Base-by-base conservation (phyloP, 92 coral and sea anemone species). In the Epizoanthus fatuus region DNA sequence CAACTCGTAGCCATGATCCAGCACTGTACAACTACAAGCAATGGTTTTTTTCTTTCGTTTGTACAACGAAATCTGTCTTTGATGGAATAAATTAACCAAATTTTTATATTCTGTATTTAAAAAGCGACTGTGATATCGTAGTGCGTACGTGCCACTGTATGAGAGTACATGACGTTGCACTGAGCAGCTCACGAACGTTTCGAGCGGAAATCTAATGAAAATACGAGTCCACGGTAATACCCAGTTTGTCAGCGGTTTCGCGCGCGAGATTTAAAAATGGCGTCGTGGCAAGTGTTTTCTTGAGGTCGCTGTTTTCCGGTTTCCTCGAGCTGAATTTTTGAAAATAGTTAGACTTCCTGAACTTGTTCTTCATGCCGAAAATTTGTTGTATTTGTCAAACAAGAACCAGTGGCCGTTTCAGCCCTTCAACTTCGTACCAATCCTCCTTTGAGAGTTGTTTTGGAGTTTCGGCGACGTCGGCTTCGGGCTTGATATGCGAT, bases 131-230 rank as follows among this genome's bases (percentile, higher is more conserved):
- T 49, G 53, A 49, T 49, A 49, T 10, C 53, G 53, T 10, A 49
- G 11, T 49, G 11, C 11, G 9, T 8, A 49, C 53, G 53, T 47
- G 52, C 52, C 52, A 47, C 2, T 47, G 9, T 6, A 8, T 6
- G 52, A 47, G 9, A 47, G 52, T 29, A 47, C 52, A 47, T 10
- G 52, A 49, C 53, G 53, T 49, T 10, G 53, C 53, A 49, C 2
- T 49, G 13, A 49, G 13, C 53, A 49, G 53, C 53, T 49, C 65
- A 60, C 65, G 35, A 60, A 60, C 65, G 65, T 60, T 17, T 60
- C 65, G 35, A n/a, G 65, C 65, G 65, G 65, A 19, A 60, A 60
- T 60, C 65, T 60, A 60, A 60, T 60, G 25, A 60, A 60, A 60
- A n/a, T 60, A 25, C 22, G 65, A 5, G 65, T 25, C 65, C 65